A percentile compares a stretch with the other conserved stretches of the same genome.
These are phyloP conservation scores for Cremastinae sp. DNA, from an alignment of 2,888 invertebrate genomes.

Conservation along the genomic window DNA sequence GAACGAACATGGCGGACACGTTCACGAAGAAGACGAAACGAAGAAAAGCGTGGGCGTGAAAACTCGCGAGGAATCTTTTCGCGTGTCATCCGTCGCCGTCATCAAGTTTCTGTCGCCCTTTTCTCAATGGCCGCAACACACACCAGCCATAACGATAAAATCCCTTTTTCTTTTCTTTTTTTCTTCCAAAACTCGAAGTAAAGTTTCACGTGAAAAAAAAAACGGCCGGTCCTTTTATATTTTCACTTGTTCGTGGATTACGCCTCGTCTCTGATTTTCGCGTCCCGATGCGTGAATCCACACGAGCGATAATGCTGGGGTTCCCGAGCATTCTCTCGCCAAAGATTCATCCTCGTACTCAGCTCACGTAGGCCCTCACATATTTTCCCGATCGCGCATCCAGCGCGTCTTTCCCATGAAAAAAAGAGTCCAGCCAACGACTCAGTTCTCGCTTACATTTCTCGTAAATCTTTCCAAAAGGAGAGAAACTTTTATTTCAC, in stretches of 20 bases:
- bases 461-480: slow-evolving; percentile 12
- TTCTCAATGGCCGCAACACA: slow-evolving; percentile 17
- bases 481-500: neutral
- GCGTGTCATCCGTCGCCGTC: neutral
- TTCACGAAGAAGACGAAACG: no score
- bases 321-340: slow-evolving; percentile 9
- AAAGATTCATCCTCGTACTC: slow-evolving; percentile 69
- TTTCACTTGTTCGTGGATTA: neutral
- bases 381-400: slow-evolving; percentile 75
- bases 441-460: slow-evolving; percentile 76
- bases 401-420: slow-evolving; percentile 57
- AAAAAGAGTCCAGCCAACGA: slow-evolving; percentile 70
- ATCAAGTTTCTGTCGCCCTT: slow-evolving; percentile 21
- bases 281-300: neutral
- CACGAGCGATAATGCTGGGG: neutral
- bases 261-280: neutral
- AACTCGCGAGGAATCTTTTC: slow-evolving; percentile 47
- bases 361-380: slow-evolving; percentile 74
- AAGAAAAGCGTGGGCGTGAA: slow-evolving; percentile 46
- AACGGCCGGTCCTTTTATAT: neutral
- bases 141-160: slow-evolving; percentile 72
- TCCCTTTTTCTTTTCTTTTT: slow-evolving; percentile 53
- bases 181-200: neutral
- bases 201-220: neutral
- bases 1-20: no score